Evolutionary conservation across 2,888 invertebrate species (phyloP).

Genomic region (Sinohyriopsis cumingii): DNA sequence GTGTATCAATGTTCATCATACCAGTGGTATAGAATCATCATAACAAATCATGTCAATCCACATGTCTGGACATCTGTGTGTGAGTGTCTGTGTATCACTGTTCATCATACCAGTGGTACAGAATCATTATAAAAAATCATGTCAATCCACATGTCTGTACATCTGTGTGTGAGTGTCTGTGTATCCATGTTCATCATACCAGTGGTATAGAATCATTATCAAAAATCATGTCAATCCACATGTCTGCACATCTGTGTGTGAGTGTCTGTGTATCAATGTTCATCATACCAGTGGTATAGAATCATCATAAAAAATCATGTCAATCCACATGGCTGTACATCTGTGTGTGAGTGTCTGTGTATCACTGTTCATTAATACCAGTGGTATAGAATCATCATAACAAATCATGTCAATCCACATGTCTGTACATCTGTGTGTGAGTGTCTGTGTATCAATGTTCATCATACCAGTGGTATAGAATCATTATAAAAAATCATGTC

Average conservation of each 20-base stretch:
- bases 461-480: conserved; percentile 73
- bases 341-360: too few species aligned
- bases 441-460: too few species aligned
- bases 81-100: too few species aligned
- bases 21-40: conserved; percentile 78
- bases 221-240: too few species aligned
- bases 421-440: too few species aligned
- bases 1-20: conserved; percentile 19
- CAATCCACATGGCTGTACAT: too few species aligned
- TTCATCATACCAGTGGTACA: conserved; percentile 59
- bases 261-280: too few species aligned
- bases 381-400: conserved; percentile 79
- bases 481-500: conserved; percentile 77
- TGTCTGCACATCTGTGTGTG: too few species aligned
- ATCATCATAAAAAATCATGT: conserved; percentile 78
- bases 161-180: too few species aligned
- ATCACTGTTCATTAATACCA: conserved; percentile 43
- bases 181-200: conserved; percentile 35
- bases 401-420: too few species aligned
- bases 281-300: conserved; percentile 73
- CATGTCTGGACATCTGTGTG: too few species aligned
- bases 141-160: too few species aligned
- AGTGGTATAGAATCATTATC: conserved; percentile 79
- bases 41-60: conserved; percentile 58
- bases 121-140: conserved; percentile 81